A percentile compares a stretch with the other conserved stretches of the same genome.
Conservation (phyloP, 1,140 invertebrate genomes). For the Heliothis subflexa region DNA sequence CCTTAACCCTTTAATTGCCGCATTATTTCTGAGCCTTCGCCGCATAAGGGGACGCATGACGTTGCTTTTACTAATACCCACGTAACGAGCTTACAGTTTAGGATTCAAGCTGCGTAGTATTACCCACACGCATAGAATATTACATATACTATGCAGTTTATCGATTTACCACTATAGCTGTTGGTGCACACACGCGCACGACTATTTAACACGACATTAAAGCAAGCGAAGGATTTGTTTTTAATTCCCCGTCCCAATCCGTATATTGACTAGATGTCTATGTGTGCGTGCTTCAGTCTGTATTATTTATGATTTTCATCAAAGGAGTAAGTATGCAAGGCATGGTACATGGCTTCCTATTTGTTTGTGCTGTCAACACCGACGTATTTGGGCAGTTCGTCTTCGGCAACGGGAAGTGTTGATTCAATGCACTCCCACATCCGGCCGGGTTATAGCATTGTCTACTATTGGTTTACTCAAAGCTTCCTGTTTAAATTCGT, state of each 20-base stretch:
- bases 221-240: not conserved
- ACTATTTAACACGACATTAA: not conserved
- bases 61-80: slow-evolving; percentile 34
- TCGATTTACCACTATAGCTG: not conserved
- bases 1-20: slow-evolving; percentile 26
- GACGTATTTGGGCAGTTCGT: slow-evolving; percentile 40
- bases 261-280: not conserved
- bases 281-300: not conserved
- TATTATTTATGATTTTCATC: slow-evolving; percentile 18
- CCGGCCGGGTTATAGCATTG: slow-evolving; percentile 39
- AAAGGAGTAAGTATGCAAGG: slow-evolving; percentile 32
- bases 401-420: slow-evolving; percentile 39
- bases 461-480: slow-evolving; percentile 42
- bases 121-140: slow-evolving; percentile 4
- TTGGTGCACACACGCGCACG: slow-evolving; percentile 1
- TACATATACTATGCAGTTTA: slow-evolving; percentile 10
- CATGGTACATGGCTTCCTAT: slow-evolving; percentile 24
- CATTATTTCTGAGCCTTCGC: slow-evolving; percentile 7
- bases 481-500: slow-evolving; percentile 40
- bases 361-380: slow-evolving; percentile 42
- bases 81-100: slow-evolving; percentile 11
- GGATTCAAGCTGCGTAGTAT: slow-evolving; percentile 28
- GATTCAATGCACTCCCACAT: slow-evolving; percentile 45
- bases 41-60: slow-evolving; percentile 13
- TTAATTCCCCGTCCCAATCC: not conserved